phyloP scores from a whole-genome alignment of 2,113 vertebrate species.

The Phalacrocorax aristotelis region DNA sequence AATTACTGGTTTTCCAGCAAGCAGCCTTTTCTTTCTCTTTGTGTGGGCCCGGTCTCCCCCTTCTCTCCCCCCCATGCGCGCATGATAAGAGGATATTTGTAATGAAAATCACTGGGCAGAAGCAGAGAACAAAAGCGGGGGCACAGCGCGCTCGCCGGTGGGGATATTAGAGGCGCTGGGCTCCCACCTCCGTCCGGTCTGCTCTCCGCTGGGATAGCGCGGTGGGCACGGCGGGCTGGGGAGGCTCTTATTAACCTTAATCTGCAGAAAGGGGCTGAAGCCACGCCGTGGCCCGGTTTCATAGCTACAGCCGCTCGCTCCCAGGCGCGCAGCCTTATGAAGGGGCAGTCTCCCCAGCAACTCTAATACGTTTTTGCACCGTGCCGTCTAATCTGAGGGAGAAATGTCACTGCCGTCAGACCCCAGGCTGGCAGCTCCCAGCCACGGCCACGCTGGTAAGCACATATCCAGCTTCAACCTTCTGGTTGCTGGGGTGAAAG shows the following conservation, averaged over 20 bases:
- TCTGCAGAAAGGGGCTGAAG: neutral
- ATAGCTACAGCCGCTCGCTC: slow-evolving; percentile 23
- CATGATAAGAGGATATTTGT: slow-evolving; percentile 32
- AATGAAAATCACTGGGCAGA: slow-evolving; percentile 49
- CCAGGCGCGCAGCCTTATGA: slow-evolving; percentile 31
- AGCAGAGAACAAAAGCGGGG: slow-evolving; percentile 42
- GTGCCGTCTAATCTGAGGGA: slow-evolving; percentile 45
- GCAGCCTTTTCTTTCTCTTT: slow-evolving; percentile 58
- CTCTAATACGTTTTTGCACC: slow-evolving; percentile 31
- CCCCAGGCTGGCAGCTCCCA: slow-evolving; percentile 55
- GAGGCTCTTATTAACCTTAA: neutral
- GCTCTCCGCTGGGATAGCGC: neutral
- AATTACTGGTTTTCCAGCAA: slow-evolving; percentile 10
- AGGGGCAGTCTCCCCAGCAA: slow-evolving; percentile 69
- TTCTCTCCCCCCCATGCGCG: neutral
- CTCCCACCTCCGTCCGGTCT: neutral
- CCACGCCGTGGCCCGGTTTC: neutral
- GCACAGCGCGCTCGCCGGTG: neutral
- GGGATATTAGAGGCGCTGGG: slow-evolving; percentile 9
- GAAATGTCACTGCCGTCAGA: slow-evolving; percentile 35
- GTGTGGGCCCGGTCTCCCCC: slow-evolving; percentile 13
- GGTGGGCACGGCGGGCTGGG: neutral
- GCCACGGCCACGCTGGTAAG: slow-evolving; percentile 3
- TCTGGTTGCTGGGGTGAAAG: slow-evolving; percentile 69
- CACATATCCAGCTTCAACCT: slow-evolving; percentile 57